A percentile compares a stretch with the other conserved stretches of the same genome.
These are phyloP conservation scores for Drosophila aff. DNA, from an alignment of 1,140 invertebrate species.

Conservation along the genomic window DNA sequence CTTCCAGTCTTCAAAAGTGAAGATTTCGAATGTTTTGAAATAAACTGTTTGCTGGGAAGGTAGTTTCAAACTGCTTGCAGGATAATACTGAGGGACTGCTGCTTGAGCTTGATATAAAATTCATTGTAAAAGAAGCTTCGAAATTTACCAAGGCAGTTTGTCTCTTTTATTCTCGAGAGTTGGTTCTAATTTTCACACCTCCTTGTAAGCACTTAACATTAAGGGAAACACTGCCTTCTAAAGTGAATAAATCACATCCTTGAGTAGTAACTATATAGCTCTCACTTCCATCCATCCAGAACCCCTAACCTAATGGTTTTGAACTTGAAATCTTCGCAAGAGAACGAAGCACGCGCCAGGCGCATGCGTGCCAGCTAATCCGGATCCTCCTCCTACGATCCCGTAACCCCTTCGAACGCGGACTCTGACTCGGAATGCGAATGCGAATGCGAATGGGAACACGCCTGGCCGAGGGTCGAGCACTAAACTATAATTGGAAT, in stretches of 20 bases:
- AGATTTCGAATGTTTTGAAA: constrained; percentile 8
- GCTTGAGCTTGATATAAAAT: no score
- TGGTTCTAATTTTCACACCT: background rate
- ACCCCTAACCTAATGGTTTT: constrained; percentile 15
- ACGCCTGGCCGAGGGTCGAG: constrained; percentile 39
- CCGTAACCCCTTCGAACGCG: constrained; percentile 26
- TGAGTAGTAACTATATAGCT: background rate
- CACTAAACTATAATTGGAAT: constrained; percentile 43
- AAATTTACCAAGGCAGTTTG: no score
- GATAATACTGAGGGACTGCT: background rate
- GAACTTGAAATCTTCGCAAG: constrained; percentile 26
- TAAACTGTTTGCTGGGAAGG: background rate
- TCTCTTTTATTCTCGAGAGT: no score
- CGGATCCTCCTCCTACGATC: constrained; percentile 14
- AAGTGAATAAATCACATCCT: background rate
- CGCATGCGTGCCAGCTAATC: constrained; percentile 31
- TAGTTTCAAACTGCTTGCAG: background rate
- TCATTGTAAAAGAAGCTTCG: no score
- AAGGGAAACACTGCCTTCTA: no score
- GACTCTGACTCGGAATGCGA: constrained; percentile 2
- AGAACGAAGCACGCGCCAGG: constrained; percentile 28
- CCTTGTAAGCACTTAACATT: background rate
- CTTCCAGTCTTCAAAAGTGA: background rate
- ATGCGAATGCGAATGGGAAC: constrained; percentile 2
- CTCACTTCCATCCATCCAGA: background rate